Conservation (phyloP, 2,888 invertebrate species). For the Rhagonycha fulva region DNA sequence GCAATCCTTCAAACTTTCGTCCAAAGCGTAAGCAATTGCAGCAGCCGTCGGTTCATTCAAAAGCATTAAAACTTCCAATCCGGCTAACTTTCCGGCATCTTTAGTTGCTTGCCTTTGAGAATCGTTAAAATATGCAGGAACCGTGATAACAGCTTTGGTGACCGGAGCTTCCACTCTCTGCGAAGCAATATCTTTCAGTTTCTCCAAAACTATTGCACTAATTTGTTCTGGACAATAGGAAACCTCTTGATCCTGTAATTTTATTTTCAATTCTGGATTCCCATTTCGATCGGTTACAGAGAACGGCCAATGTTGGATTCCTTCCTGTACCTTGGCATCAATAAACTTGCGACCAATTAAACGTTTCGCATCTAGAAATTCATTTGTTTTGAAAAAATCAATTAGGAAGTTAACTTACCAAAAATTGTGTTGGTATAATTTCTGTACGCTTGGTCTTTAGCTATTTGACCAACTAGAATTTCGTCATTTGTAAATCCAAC, state of each 20-base stretch:
- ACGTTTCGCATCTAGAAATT: constrained; percentile 77
- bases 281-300: not conserved
- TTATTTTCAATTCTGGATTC: not conserved
- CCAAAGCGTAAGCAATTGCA: not conserved
- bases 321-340: not conserved
- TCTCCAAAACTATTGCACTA: not conserved
- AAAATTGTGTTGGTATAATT: constrained; percentile 99
- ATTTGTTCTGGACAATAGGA: not conserved
- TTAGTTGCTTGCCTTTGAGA: not conserved
- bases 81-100: not conserved
- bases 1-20: not conserved
- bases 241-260: not conserved
- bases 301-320: not conserved
- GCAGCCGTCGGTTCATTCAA: not conserved
- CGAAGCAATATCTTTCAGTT: not conserved
- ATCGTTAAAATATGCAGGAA: not conserved
- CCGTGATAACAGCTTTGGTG: not conserved
- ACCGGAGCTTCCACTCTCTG: not conserved
- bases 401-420: constrained; percentile 58
- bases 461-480: constrained; percentile 96
- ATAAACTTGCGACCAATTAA: not conserved
- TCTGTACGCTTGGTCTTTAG: constrained; percentile 97
- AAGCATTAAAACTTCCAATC: not conserved
- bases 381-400: not conserved
- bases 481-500: constrained; percentile 98